These are phyloP conservation scores for Anser brachyrhynchus DNA, from an alignment of 2,113 vertebrate genomes.

Conservation along the genomic window DNA sequence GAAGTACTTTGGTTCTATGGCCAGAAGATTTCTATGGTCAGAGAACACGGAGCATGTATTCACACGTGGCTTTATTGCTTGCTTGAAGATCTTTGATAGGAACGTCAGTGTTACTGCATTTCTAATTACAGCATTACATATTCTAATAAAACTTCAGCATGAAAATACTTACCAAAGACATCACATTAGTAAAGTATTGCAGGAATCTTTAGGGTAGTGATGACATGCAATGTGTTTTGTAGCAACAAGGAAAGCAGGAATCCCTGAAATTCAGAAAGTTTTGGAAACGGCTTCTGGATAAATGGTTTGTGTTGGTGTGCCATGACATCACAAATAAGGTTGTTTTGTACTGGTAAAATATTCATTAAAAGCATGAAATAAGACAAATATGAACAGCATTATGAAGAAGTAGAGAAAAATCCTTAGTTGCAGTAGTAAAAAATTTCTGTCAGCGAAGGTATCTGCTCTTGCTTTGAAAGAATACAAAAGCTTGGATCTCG, in stretches of 20 bases:
- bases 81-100: not conserved
- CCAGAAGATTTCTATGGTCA: not conserved
- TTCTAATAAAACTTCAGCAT: not conserved
- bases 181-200: not conserved
- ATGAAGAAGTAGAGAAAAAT: not conserved
- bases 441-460: not conserved
- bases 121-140: too few species aligned
- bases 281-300: not conserved
- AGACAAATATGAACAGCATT: not conserved
- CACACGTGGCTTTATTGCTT: not conserved
- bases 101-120: not conserved
- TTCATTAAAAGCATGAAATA: not conserved
- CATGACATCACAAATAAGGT: not conserved
- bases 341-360: not conserved
- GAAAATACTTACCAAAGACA: not conserved
- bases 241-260: not conserved
- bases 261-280: not conserved
- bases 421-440: not conserved
- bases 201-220: not conserved
- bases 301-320: not conserved
- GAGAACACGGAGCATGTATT: not conserved
- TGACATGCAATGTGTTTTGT: not conserved
- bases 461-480: not conserved
- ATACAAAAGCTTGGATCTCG: accelerated
- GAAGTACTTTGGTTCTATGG: not conserved